Percentiles rank a stretch among this genome's conserved stretches.
phyloP scores from a whole-genome alignment of 2,888 invertebrate genomes.

The Dasysyrphus tricinctus region DNA sequence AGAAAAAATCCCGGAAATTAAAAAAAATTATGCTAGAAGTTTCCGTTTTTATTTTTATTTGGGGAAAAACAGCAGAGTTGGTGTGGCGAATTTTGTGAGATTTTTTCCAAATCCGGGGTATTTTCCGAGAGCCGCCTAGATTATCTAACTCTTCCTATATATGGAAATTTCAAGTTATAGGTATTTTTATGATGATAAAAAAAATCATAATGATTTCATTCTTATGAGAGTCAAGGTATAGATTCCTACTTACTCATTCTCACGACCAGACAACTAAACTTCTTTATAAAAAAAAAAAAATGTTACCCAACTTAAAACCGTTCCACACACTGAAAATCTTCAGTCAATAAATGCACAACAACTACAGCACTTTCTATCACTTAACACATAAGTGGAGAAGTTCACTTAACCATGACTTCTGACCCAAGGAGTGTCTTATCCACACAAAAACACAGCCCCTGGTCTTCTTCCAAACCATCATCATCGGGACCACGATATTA shows the following conservation, averaged over 20 bases:
- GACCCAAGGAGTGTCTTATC: slow-evolving; percentile 50
- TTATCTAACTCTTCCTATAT: too few relatives aligned
- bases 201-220: too few relatives aligned
- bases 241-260: background rate
- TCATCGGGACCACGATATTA: background rate
- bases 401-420: slow-evolving; percentile 65
- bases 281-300: background rate
- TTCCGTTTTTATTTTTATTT: too few relatives aligned
- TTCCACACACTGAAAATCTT: background rate
- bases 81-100: too few relatives aligned
- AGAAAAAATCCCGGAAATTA: too few relatives aligned
- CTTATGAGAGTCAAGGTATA: too few relatives aligned
- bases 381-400: slow-evolving; percentile 53
- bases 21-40: too few relatives aligned
- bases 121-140: too few relatives aligned
- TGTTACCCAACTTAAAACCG: background rate
- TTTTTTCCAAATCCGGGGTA: too few relatives aligned
- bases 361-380: slow-evolving; percentile 61
- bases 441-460: slow-evolving; percentile 30
- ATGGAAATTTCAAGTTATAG: too few relatives aligned
- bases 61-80: too few relatives aligned
- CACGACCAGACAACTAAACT: background rate
- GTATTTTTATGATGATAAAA: too few relatives aligned
- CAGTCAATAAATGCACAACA: slow-evolving; percentile 22
- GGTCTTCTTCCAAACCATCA: slow-evolving; percentile 9